phyloP scores from a whole-genome alignment of 2,888 invertebrate species.

The Polietes domitor region DNA sequence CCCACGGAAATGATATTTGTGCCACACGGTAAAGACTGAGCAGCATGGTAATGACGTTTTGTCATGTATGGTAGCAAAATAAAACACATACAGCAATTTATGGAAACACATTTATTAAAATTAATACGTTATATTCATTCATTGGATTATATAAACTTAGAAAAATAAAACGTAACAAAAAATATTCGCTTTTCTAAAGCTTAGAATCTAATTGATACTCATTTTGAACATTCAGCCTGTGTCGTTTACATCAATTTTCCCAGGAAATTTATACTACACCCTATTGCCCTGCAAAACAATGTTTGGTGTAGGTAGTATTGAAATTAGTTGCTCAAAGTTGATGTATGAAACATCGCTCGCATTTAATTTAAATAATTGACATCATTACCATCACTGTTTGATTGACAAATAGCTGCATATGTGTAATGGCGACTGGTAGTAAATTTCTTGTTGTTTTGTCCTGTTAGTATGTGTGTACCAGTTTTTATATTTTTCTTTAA shows the following conservation, averaged over 20 bases:
- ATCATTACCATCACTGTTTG: too few relatives aligned
- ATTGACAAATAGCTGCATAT: too few relatives aligned
- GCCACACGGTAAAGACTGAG: too few relatives aligned
- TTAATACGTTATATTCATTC: slow-evolving; percentile 35
- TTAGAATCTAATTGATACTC: slow-evolving; percentile 34
- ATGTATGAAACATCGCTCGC: slow-evolving; percentile 42
- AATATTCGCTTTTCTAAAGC: slow-evolving; percentile 44
- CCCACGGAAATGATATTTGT: too few relatives aligned
- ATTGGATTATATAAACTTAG: slow-evolving; percentile 44
- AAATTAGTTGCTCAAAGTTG: slow-evolving; percentile 27
- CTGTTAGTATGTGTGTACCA: slow-evolving; percentile 43
- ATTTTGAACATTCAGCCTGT: slow-evolving; percentile 40
- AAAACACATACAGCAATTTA: slow-evolving; percentile 37
- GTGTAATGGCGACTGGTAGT: too few relatives aligned
- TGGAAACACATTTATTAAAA: slow-evolving; percentile 33
- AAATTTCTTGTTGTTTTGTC: slow-evolving; percentile 34
- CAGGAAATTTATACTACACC: slow-evolving; percentile 41
- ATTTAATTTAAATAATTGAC: slow-evolving; percentile 50
- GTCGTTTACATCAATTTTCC: slow-evolving; percentile 31
- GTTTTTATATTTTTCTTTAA: slow-evolving; percentile 42
- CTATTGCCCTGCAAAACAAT: too few relatives aligned
- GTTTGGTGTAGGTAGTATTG: too few relatives aligned
- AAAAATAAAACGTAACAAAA: too few relatives aligned
- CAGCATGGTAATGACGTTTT: slow-evolving; percentile 38
- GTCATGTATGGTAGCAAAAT: too few relatives aligned